These are phyloP conservation scores for Takifugu rubripes DNA, from an alignment of 2,797 vertebrate genomes.

Conservation along the genomic window DNA sequence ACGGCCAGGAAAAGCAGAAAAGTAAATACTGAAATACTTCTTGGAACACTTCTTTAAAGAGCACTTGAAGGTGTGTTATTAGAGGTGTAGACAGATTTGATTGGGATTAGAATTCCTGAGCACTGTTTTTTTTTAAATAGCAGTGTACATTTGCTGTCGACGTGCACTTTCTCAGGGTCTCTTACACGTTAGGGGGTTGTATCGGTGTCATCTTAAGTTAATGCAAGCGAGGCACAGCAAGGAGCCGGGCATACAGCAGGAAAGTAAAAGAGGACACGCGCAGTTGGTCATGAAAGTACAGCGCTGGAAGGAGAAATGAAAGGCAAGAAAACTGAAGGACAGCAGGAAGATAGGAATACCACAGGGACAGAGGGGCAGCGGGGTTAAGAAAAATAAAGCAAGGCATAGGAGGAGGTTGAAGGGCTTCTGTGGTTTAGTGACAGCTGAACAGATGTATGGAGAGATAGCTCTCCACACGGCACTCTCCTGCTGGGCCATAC, in stretches of 20 bases:
- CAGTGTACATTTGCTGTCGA: neutral
- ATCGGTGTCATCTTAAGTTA: conserved; percentile 48
- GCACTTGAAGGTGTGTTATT: neutral
- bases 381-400: conserved; percentile 21
- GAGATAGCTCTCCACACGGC: conserved; percentile 24
- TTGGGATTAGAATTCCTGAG: neutral
- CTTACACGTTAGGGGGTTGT: conserved; percentile 13
- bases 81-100: neutral
- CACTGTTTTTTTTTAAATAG: conserved; percentile 1
- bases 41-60: no score
- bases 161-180: conserved; percentile 28
- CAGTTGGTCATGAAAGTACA: conserved; percentile 39
- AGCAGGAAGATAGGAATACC: conserved; percentile 24
- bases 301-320: conserved; percentile 24
- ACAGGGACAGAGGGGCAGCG: conserved; percentile 18
- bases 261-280: conserved; percentile 25
- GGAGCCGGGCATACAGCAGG: conserved; percentile 25
- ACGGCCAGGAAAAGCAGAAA: conserved; percentile 17
- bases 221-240: conserved; percentile 49
- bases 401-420: conserved; percentile 7
- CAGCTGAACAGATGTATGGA: conserved; percentile 58
- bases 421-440: conserved; percentile 31
- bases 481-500: conserved; percentile 40
- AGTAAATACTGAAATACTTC: conserved; percentile 11
- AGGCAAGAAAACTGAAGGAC: conserved; percentile 15